Conservation (phyloP, 1,140 invertebrate species). For the Drepana arcuata region DNA sequence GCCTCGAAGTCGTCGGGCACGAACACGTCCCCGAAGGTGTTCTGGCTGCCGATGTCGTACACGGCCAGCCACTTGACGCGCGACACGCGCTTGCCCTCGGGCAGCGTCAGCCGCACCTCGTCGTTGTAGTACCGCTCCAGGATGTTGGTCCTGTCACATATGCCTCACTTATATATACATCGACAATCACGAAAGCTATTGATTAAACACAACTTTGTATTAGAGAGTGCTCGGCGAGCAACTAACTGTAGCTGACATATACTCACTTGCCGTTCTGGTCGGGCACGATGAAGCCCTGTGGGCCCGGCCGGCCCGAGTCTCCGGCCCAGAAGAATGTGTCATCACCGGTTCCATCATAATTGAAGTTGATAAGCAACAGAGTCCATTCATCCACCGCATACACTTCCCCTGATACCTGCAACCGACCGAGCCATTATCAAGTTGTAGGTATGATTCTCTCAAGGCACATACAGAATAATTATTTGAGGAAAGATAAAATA, state of each 20-base stretch:
- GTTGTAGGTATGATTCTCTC: too few species aligned
- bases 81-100: slow-evolving; percentile 89
- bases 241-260: too few species aligned
- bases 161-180: too few species aligned
- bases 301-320: slow-evolving; percentile 86
- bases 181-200: too few species aligned
- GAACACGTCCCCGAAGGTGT: slow-evolving; percentile 91
- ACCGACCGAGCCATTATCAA: too few species aligned
- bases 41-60: slow-evolving; percentile 89
- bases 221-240: too few species aligned
- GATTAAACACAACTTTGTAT: too few species aligned
- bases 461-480: too few species aligned
- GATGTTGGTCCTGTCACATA: slow-evolving; percentile 84
- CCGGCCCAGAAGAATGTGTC: slow-evolving; percentile 96
- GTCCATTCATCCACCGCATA: slow-evolving; percentile 93
- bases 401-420: slow-evolving; percentile 86
- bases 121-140: slow-evolving; percentile 88
- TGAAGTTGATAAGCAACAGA: slow-evolving; percentile 86
- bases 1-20: slow-evolving; percentile 93
- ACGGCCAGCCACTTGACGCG: slow-evolving; percentile 93
- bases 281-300: slow-evolving; percentile 92
- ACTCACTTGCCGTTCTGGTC: slow-evolving; percentile 89
- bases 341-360: slow-evolving; percentile 92
- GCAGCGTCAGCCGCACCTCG: slow-evolving; percentile 86
- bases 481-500: too few species aligned